Conservation (phyloP, 2,888 invertebrate species). For the Lycophotia porphyrea region DNA sequence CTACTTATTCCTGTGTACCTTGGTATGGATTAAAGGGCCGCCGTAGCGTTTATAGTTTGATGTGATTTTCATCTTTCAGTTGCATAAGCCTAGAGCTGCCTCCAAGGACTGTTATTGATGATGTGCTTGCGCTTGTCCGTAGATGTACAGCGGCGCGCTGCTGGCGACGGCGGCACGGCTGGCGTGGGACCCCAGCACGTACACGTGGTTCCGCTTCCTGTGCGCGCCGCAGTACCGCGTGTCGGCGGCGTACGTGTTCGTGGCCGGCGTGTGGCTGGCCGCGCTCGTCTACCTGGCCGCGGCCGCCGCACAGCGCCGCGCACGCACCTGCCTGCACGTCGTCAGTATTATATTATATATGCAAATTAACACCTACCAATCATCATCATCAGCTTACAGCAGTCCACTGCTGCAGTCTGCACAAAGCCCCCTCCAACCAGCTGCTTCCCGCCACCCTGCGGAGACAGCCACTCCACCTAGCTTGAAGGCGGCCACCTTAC, state of each 20-base stretch:
- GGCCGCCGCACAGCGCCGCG: slow-evolving; percentile 71
- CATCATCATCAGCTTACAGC: neutral
- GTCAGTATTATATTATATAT: slow-evolving; percentile 64
- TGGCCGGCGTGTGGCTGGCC: slow-evolving; percentile 84
- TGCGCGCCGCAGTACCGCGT: slow-evolving; percentile 88
- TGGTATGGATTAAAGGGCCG: neutral
- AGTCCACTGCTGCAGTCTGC: neutral
- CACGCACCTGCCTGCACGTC: slow-evolving; percentile 70
- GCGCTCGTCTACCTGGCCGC: slow-evolving; percentile 85
- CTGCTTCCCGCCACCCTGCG: neutral
- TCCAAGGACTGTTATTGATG: neutral
- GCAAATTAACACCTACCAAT: neutral
- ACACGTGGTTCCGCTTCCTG: slow-evolving; percentile 88
- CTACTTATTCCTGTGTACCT: neutral
- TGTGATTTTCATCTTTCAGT: neutral
- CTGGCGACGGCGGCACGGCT: slow-evolving; percentile 88
- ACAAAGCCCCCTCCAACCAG: neutral
- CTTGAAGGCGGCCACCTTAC: neutral
- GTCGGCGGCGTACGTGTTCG: slow-evolving; percentile 84
- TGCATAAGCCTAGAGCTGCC: neutral
- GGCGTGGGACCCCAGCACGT: slow-evolving; percentile 89
- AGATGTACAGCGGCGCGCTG: slow-evolving; percentile 89
- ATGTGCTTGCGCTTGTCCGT: slow-evolving; percentile 42
- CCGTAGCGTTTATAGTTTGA: neutral
- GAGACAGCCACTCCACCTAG: neutral